A percentile compares a stretch with the other conserved stretches of the same genome.
These are phyloP conservation scores for Castor canadensis DNA, from an alignment of 2,113 vertebrate species.

Conservation along the genomic window DNA sequence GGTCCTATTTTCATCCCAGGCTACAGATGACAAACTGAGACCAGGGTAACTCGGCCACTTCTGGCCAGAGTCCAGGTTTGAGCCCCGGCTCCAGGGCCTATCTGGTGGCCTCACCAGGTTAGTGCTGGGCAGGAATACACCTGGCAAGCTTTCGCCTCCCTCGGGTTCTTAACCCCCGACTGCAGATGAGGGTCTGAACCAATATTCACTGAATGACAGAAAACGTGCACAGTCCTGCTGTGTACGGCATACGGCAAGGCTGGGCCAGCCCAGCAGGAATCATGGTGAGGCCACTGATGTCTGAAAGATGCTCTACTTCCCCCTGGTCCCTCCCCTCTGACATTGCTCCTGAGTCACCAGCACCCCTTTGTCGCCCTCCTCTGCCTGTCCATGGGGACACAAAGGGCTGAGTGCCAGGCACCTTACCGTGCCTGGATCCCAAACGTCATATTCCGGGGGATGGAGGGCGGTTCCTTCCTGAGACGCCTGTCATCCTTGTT, in stretches of 20 bases:
- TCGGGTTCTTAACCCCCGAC: not conserved
- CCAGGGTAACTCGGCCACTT: no score
- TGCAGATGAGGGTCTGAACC: not conserved
- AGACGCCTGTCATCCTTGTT: not conserved
- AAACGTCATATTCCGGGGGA: constrained; percentile 79
- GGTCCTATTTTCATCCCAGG: not conserved
- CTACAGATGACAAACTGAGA: not conserved
- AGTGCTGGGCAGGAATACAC: no score
- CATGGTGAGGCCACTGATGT: not conserved
- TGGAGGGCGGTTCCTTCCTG: constrained; percentile 15
- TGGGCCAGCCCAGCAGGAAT: not conserved
- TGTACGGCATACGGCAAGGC: not conserved
- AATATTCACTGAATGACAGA: not conserved
- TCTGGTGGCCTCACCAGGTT: not conserved
- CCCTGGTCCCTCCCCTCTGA: no score
- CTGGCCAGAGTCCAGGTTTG: not conserved
- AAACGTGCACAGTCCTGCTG: no score
- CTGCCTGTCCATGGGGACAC: not conserved
- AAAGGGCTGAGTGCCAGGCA: not conserved
- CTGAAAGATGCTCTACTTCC: no score
- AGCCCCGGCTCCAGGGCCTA: not conserved
- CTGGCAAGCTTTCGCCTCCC: not conserved
- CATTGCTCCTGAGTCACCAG: no score
- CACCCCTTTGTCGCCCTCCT: rapidly evolving
- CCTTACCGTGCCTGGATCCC: constrained; percentile 87